Base-by-base conservation (phyloP, 2,888 invertebrate species). In the Drosophila mercatorum region DNA sequence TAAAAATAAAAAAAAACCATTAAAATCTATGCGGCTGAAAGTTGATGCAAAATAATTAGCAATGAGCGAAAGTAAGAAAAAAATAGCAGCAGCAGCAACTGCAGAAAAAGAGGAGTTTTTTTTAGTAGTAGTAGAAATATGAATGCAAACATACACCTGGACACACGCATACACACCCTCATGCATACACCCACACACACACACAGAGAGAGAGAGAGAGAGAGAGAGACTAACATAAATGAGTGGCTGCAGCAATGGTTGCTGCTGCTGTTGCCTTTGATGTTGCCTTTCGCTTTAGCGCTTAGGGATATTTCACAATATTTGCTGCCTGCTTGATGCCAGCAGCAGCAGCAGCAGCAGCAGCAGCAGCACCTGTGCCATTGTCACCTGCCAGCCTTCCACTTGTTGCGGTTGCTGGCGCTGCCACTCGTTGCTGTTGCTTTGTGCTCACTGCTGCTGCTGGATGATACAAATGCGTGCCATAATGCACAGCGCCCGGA, bases 391-490 rank as follows among this genome's bases (percentile, higher is more conserved):
- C 55, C 72, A 78, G 68, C 34, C 72, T 76, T 66, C 77, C 77
- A 73, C 84, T 80, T 81, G 81, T 73, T 78, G 81, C 74, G 77
- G 80, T 61, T 64, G 79, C 17, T 63, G 66, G 58, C 60, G 51
- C 26, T 22, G 55, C 53, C 51, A 67, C 58, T 56, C 73, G 46
- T 36, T 68, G 75, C 38, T 68, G 55, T 40, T 60, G 55, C 52
- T 62, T 52, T 59, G 69, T 41, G 53, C 51, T 49, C 8, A 53
- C 44, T 69, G 64, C 58, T 46, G 72, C 22, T 34, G 49, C 69
- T 58, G 90, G 91, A 77, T 92, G 91, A 67, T 89, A 90, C 51
- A 92, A 75, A 76, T 92, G 92, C 57, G 91, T 88, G 51, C 91
- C 91, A 67, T 92, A 92, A 75, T 91, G 91, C 67, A 91, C 83